A percentile compares a stretch with the other conserved stretches of the same genome.
Conservation (phyloP, 64 coral and sea anemone genomes). For the Cladopsammia gracilis region DNA sequence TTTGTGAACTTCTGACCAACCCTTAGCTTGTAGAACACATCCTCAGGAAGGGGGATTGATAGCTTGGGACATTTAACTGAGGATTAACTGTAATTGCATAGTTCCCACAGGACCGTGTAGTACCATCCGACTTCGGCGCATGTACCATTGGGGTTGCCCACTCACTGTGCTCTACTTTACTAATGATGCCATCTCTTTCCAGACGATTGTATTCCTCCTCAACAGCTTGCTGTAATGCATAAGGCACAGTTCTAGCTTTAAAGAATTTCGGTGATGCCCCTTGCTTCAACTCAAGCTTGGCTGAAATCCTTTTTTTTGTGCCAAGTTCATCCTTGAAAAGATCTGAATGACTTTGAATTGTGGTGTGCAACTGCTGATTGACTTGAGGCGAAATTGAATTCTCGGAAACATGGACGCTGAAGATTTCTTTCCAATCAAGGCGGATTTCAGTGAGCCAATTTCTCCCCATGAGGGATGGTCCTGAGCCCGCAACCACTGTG, state of each 20-base stretch:
- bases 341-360: neutral
- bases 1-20: too few species aligned
- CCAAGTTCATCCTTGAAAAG: slow-evolving; percentile 2
- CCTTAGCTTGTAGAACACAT: neutral
- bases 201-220: neutral
- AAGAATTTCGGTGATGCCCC: slow-evolving; percentile 18
- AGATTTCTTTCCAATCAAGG: slow-evolving; percentile 32
- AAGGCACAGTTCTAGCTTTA: slow-evolving; percentile 24
- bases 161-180: neutral
- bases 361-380: neutral
- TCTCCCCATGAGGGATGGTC: slow-evolving; percentile 15
- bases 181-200: neutral
- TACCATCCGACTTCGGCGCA: neutral
- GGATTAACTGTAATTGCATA: too few species aligned
- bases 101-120: slow-evolving; percentile 5
- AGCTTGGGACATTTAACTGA: slow-evolving; percentile 29
- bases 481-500: neutral
- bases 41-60: neutral
- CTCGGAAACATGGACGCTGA: neutral
- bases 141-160: neutral
- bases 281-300: slow-evolving; percentile 9
- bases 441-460: neutral
- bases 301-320: neutral
- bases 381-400: neutral
- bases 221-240: slow-evolving; percentile 6